Evolutionary conservation across 2,888 invertebrate species (phyloP), one percentile per base, ranked within the genome.

Genomic region (Apantesis nais): DNA sequence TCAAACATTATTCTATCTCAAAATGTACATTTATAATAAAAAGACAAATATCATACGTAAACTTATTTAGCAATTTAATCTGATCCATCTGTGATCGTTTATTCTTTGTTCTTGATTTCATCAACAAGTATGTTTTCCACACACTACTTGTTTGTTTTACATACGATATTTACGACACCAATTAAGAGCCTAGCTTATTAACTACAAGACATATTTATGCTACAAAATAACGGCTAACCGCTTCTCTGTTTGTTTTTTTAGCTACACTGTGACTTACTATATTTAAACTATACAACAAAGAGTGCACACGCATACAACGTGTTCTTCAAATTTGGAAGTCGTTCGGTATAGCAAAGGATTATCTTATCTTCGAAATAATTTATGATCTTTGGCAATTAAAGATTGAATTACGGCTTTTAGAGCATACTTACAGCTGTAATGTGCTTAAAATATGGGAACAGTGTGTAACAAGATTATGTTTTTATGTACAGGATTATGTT

Each of bases 101-200:
- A 81, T 69, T 89, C 88, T 89, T 71, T 82, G 85, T 31, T 74
- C 68, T 74, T 73, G 72, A 77, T 78, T 77, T 62, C 77, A 22
- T 41, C 67, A 44, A 67, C 67, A 85, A 58, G 66, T 66, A 58
- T 66, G 58, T 66, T 39, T 58, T 41, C 58, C 29, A 82, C 86
- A 75, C 88, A 87, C 88, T 85, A 78, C 78, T 71, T 92, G 93
- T 93, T 93, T 92, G 90, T 92, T 92, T 92, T 89, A 91, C 85
- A 89, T 89, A 86, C 87, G 85, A 88, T 91, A 91, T 93, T 93
- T 93, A 93, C 88, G 90, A 86, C 75, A 83, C 87, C 91, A 92
- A 93, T 92, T 92, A 93, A 86, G 84, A 85, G 86, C 83, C 85
- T 86, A 85, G 88, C 89, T 91, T 93, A 93, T 93, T 92, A 92